A percentile compares a stretch with the other conserved stretches of the same genome.
phyloP scores from a whole-genome alignment of 2,797 vertebrate species.

The Furcifer pardalis region DNA sequence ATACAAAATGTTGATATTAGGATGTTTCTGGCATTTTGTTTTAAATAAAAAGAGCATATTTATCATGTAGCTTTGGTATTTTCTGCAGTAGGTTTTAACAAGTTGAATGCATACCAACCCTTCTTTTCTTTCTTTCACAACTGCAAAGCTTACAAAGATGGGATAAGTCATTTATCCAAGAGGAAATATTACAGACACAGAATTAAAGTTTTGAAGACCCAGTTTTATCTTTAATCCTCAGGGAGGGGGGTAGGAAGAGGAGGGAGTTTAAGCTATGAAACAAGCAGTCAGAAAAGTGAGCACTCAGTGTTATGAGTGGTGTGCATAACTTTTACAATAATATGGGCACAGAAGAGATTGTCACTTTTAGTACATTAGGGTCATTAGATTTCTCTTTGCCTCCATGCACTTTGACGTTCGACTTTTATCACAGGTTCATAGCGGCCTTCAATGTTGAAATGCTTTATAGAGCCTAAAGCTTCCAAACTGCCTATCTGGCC shows the following conservation, averaged over 20 bases:
- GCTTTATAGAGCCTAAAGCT: slow-evolving; percentile 85
- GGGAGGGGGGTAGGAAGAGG: slow-evolving; percentile 42
- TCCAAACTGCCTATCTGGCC: slow-evolving; percentile 88
- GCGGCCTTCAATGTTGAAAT: slow-evolving; percentile 79
- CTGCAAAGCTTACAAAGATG: slow-evolving; percentile 69
- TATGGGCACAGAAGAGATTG: slow-evolving; percentile 83
- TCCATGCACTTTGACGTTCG: slow-evolving; percentile 79
- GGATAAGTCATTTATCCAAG: slow-evolving; percentile 70
- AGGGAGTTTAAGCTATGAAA: slow-evolving; percentile 76
- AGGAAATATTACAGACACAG: slow-evolving; percentile 81
- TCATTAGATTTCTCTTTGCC: slow-evolving; percentile 71
- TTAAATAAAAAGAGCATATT: slow-evolving; percentile 64
- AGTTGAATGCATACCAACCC: slow-evolving; percentile 73
- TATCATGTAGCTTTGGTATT: slow-evolving; percentile 77
- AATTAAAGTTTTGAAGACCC: slow-evolving; percentile 78
- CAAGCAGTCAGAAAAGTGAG: slow-evolving; percentile 81
- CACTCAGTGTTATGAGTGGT: slow-evolving; percentile 79
- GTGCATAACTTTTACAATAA: slow-evolving; percentile 83
- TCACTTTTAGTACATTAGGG: slow-evolving; percentile 80
- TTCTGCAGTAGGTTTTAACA: slow-evolving; percentile 72
- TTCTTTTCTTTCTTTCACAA: slow-evolving; percentile 63
- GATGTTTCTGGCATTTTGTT: slow-evolving; percentile 65
- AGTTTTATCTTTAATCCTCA: slow-evolving; percentile 83
- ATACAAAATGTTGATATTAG: slow-evolving; percentile 65
- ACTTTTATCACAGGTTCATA: slow-evolving; percentile 83